Conservation (phyloP, 1,140 invertebrate species). For the Drosophila yakuba region DNA sequence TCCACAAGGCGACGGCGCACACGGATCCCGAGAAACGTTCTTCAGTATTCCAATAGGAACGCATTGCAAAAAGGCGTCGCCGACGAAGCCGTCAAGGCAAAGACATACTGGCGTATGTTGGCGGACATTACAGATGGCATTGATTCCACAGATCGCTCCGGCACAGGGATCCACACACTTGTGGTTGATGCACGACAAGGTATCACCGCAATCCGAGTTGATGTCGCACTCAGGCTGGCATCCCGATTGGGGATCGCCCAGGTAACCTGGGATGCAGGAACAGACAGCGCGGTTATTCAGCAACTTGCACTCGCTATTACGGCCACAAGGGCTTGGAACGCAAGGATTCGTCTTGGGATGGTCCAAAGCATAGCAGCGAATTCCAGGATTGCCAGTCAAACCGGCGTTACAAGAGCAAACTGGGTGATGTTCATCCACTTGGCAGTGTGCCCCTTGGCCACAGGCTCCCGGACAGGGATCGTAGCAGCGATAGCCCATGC, state of each 20-base stretch:
- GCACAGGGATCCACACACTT: slow-evolving; percentile 92
- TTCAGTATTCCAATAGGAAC: slow-evolving; percentile 86
- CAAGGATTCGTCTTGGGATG: slow-evolving; percentile 88
- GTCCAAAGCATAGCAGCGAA: slow-evolving; percentile 88
- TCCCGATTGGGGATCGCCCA: slow-evolving; percentile 90
- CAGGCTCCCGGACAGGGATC: slow-evolving; percentile 93
- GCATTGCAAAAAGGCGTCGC: slow-evolving; percentile 92
- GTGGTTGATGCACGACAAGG: slow-evolving; percentile 91
- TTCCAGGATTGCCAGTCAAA: slow-evolving; percentile 90
- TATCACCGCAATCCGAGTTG: slow-evolving; percentile 90
- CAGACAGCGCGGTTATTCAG: slow-evolving; percentile 89
- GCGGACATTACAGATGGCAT: slow-evolving; percentile 90
- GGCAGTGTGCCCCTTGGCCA: slow-evolving; percentile 90
- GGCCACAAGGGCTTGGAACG: slow-evolving; percentile 90
- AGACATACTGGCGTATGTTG: slow-evolving; percentile 92
- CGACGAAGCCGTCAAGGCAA: slow-evolving; percentile 90
- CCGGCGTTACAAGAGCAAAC: slow-evolving; percentile 90
- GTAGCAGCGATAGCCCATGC: slow-evolving; percentile 90
- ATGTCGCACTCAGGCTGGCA: slow-evolving; percentile 91
- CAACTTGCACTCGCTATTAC: slow-evolving; percentile 91
- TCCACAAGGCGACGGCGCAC: slow-evolving; percentile 91
- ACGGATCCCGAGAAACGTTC: slow-evolving; percentile 88
- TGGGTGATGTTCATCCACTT: slow-evolving; percentile 90
- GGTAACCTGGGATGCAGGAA: slow-evolving; percentile 90
- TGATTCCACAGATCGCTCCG: slow-evolving; percentile 89